A percentile compares a stretch with the other conserved stretches of the same genome.
These are phyloP conservation scores for Haplochromis vanheusdeni DNA, from an alignment of 2,113 vertebrate species.

Conservation along the genomic window DNA sequence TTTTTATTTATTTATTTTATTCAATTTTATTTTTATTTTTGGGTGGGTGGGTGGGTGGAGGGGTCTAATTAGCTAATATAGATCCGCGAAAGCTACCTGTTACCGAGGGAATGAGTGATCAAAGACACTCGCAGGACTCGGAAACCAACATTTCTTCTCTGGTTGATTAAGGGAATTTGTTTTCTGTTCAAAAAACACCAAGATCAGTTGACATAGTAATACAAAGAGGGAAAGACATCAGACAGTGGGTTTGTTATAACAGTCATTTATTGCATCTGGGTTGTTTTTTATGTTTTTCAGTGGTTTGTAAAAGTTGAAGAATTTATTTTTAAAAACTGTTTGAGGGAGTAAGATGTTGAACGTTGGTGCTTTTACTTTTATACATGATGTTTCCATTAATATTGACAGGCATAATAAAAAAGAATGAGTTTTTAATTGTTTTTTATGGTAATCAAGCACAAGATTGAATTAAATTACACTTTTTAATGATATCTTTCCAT, in stretches of 20 bases:
- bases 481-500: background rate
- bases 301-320: background rate
- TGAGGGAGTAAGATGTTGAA: background rate
- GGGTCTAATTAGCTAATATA: constrained; percentile 39
- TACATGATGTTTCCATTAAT: background rate
- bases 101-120: constrained; percentile 22
- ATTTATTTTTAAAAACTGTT: background rate
- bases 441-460: background rate
- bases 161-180: constrained; percentile 46
- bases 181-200: constrained; percentile 28
- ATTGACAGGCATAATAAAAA: background rate
- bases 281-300: background rate
- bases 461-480: background rate
- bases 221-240: background rate
- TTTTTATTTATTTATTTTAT: background rate
- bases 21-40: background rate
- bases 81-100: constrained; percentile 12
- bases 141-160: constrained; percentile 10
- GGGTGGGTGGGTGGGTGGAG: background rate
- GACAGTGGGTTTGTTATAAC: background rate
- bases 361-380: background rate
- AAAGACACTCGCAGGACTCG: background rate
- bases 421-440: background rate
- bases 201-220: constrained; percentile 24
- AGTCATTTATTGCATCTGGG: background rate